Conservation (phyloP, 1,140 invertebrate species). For the Cataglyphis hispanica region DNA sequence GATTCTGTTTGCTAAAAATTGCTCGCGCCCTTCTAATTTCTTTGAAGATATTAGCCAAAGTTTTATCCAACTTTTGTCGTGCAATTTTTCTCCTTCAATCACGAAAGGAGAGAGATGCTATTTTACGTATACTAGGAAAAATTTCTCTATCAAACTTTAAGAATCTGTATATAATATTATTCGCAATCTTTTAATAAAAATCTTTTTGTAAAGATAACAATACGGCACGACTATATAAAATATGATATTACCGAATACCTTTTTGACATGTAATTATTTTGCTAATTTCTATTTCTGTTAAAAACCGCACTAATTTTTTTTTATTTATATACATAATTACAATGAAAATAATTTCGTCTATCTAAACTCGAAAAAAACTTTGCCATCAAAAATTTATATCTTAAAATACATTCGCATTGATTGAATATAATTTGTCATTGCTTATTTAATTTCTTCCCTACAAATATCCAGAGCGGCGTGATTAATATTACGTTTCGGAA, state of each 20-base stretch:
- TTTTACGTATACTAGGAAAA: not conserved
- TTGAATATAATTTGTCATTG: not conserved
- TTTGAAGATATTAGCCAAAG: not conserved
- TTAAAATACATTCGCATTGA: not conserved
- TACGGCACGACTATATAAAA: not conserved
- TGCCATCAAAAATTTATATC: not conserved
- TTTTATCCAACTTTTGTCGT: slow-evolving; percentile 1
- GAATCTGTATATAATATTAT: not conserved
- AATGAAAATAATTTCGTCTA: not conserved
- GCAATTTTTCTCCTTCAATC: not conserved
- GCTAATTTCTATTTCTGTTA: not conserved
- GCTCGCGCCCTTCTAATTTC: too few relatives aligned
- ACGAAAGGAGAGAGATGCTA: not conserved
- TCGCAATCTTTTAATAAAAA: not conserved
- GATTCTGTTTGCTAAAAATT: not conserved
- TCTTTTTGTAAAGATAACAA: not conserved
- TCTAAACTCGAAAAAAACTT: not conserved
- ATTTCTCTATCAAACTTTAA: not conserved
- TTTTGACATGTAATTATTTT: not conserved
- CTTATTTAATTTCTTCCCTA: not conserved
- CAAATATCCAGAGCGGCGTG: not conserved
- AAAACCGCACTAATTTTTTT: not conserved
- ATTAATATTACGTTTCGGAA: slow-evolving; percentile 29
- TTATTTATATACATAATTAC: not conserved
- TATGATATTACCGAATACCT: not conserved